Percentiles rank a stretch among this genome's conserved stretches.
Conservation (phyloP, 2,888 invertebrate species). For the Callinectes sapidus region DNA sequence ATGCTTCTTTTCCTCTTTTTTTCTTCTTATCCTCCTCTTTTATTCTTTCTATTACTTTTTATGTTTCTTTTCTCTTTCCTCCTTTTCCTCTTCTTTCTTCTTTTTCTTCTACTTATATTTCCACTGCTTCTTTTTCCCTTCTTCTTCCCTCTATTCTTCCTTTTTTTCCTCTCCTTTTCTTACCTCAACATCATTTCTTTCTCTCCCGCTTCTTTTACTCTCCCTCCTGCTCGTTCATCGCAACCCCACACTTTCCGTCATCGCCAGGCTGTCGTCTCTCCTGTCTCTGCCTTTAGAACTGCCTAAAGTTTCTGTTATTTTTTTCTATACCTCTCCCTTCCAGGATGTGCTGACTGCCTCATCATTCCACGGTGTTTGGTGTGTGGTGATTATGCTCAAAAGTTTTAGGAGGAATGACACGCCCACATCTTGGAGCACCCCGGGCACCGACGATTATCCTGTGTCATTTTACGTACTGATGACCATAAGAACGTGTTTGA, state of each 20-base stretch:
- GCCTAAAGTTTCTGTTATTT: background rate
- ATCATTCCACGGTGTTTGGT: background rate
- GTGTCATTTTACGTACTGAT: slow-evolving; percentile 5
- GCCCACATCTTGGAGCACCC: background rate
- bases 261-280: background rate
- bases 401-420: background rate
- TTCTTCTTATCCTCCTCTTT: background rate
- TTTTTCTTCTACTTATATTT: background rate
- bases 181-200: background rate
- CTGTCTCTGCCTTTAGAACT: background rate
- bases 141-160: background rate
- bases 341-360: background rate
- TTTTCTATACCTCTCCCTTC: background rate
- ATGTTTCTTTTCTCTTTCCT: background rate
- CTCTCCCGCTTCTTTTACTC: background rate
- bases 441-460: background rate
- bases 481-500: background rate
- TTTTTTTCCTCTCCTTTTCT: background rate
- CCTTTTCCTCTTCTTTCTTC: background rate
- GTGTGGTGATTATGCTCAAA: background rate
- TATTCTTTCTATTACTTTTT: background rate
- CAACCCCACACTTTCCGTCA: background rate
- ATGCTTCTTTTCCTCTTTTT: background rate
- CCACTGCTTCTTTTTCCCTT: background rate
- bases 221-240: background rate